A percentile compares a stretch with the other conserved stretches of the same genome.
phyloP scores from a whole-genome alignment of 2,797 vertebrate species.

The Brachyalestes nurse region DNA sequence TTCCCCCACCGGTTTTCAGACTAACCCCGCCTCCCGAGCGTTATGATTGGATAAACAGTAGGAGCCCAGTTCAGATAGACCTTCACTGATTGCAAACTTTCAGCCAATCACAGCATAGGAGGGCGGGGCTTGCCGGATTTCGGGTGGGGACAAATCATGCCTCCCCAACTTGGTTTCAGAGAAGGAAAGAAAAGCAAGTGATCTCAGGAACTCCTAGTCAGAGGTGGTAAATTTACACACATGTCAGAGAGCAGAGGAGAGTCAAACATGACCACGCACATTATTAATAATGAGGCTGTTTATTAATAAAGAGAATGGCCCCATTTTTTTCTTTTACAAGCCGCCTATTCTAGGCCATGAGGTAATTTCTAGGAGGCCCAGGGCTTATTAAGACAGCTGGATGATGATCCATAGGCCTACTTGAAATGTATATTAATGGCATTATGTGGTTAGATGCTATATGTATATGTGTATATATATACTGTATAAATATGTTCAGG shows the following conservation, averaged over 20 bases:
- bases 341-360: constrained; percentile 22
- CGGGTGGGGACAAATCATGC: neutral
- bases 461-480: too few relatives aligned
- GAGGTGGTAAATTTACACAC: constrained; percentile 26
- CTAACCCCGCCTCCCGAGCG: neutral
- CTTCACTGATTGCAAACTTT: neutral
- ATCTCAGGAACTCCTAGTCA: constrained; percentile 55
- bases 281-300: constrained; percentile 32
- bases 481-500: too few relatives aligned
- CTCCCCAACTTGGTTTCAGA: constrained; percentile 48
- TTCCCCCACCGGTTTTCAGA: neutral
- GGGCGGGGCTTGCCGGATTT: neutral
- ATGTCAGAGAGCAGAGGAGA: neutral
- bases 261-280: neutral
- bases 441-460: neutral
- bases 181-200: constrained; percentile 55
- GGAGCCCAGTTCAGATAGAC: too few relatives aligned
- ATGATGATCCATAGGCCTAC: neutral
- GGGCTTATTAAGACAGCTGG: neutral
- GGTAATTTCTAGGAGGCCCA: constrained; percentile 7
- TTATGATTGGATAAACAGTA: neutral
- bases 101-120: neutral
- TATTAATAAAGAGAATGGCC: constrained; percentile 32
- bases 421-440: neutral
- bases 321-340: neutral